Base-by-base conservation (phyloP, 1,140 invertebrate species). In the Pseudomyrmex flavicornis region DNA sequence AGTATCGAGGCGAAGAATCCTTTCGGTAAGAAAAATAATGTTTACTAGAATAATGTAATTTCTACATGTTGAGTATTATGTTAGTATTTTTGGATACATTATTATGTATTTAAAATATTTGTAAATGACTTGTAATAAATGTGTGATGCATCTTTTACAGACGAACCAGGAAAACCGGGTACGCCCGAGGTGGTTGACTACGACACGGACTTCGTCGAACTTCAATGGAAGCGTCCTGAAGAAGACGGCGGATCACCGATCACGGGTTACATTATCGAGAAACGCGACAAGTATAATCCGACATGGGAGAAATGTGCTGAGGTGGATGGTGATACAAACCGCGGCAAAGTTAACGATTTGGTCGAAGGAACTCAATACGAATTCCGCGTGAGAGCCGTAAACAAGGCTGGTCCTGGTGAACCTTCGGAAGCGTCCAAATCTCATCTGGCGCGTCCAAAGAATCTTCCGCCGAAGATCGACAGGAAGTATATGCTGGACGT, bases 1-100 rank as follows among this genome's bases (percentile, higher is more conserved):
- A 95, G 97, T n/a, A 98, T 98, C 85, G 97, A 99, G 93, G 99
- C 99, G 61, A 99, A 99, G 93, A 99, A 99, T 97, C 99, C 99
- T 63, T 99, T 98, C 94, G 98, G 98, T 96, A 95, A 96, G 92
- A 74, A 0, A 17, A 17, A 63, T 5, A 7, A 63, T 46, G 63
- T 63, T 70, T 68, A 15, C 17, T 52, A 15, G 68, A 44, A 50
- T 35, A 20, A 54, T 56, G 20, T 70, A 59, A 59, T 69, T 48
- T 4, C 17, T 35, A 26, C 22, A 48, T 46, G n/a, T 22, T 56
- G 12, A 9, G 50, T 35, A 35, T 35, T 35, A 22, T 22, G 35
- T 35, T 35, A 35, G 35, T 35, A 35, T 4, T 35, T 35, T 35
- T 35, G 0, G 5, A 35, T 7, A 35, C 3, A 26, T 26, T 35